Evolutionary conservation across 1,140 invertebrate genomes (phyloP).

Genomic region (Hydropsyche tenuis): DNA sequence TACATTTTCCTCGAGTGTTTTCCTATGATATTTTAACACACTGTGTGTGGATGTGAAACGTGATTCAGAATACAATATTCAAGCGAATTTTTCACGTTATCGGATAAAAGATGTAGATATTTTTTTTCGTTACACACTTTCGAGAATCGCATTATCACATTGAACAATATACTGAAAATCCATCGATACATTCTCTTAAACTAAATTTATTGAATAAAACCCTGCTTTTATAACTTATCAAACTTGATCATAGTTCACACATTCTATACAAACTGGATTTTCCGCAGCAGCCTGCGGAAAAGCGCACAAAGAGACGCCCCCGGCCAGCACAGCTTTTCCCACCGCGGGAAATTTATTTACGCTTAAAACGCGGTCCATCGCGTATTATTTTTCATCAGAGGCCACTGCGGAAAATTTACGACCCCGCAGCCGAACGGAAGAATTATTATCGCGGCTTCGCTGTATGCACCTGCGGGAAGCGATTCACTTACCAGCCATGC

Average conservation of each 20-base stretch:
- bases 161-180: too few species aligned
- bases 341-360: not conserved
- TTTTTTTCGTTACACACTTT: too few species aligned
- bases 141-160: too few species aligned
- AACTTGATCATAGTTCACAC: too few species aligned
- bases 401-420: too few species aligned
- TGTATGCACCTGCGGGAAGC: conserved; percentile 33
- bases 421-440: not conserved
- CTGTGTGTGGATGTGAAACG: conserved; percentile 9
- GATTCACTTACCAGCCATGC: conserved; percentile 32
- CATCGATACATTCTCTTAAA: too few species aligned
- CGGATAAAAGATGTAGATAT: not conserved
- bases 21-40: conserved; percentile 18
- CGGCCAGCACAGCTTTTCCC: too few species aligned
- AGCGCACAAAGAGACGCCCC: too few species aligned
- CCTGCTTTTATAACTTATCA: too few species aligned
- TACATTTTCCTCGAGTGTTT: conserved; percentile 16
- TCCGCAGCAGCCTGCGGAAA: too few species aligned
- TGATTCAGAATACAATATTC: conserved; percentile 19
- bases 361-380: not conserved
- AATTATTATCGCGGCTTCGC: conserved; percentile 34
- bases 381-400: conserved; percentile 7
- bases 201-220: too few species aligned
- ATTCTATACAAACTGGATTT: too few species aligned
- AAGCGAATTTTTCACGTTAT: not conserved